Conservation (phyloP, 2,113 vertebrate species). For the Spermophilus dauricus region DNA sequence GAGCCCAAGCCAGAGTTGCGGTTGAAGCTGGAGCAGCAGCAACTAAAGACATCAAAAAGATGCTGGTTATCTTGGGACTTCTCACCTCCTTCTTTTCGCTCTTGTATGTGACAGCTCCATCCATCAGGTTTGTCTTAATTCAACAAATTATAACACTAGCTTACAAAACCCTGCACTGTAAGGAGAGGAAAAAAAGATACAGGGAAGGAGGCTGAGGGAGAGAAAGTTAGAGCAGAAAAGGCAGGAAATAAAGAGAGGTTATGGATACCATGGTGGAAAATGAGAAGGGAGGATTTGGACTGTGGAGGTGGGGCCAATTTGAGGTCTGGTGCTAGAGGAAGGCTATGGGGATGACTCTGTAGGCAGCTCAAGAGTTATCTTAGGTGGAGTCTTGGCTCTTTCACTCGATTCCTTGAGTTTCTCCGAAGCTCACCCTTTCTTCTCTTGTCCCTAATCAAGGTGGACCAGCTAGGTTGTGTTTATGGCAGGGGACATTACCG, state of each 20-base stretch:
- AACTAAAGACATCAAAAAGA: constrained; percentile 61
- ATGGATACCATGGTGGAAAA: neutral
- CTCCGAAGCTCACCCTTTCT: constrained; percentile 21
- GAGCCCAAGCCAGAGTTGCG: neutral
- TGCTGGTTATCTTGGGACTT: constrained; percentile 84
- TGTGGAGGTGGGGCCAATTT: neutral
- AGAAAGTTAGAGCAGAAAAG: neutral
- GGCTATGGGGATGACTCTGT: neutral
- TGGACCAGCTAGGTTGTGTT: neutral
- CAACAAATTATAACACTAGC: neutral
- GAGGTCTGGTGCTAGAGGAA: neutral
- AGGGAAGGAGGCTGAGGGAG: neutral
- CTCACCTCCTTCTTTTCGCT: constrained; percentile 87
- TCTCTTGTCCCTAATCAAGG: neutral
- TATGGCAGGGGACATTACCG: neutral
- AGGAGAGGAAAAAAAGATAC: neutral
- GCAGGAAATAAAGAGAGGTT: constrained; percentile 38
- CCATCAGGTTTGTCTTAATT: constrained; percentile 91
- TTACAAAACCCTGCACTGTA: neutral
- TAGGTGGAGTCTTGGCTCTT: neutral
- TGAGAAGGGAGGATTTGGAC: constrained; percentile 28
- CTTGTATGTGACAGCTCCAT: constrained; percentile 88
- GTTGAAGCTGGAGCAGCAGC: neutral
- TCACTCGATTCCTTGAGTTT: neutral
- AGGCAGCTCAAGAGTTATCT: neutral